A percentile compares a stretch with the other conserved stretches of the same genome.
Conservation (phyloP, 2,113 vertebrate species). For the Gadus macrocephalus region DNA sequence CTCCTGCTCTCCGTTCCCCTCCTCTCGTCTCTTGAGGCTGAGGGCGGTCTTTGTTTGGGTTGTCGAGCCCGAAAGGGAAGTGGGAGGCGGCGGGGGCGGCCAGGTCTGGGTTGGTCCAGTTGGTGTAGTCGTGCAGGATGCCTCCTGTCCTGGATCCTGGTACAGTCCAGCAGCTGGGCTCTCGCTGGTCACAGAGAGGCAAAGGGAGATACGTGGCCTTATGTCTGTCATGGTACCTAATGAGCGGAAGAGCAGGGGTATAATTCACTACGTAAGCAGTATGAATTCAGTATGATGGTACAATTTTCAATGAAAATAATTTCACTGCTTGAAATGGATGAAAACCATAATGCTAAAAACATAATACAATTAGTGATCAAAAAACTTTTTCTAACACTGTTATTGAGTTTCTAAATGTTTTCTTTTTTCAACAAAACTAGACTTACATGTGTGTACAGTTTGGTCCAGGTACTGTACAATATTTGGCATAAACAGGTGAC, state of each 20-base stretch:
- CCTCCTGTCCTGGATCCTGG: slow-evolving; percentile 52
- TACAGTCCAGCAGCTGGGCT: slow-evolving; percentile 51
- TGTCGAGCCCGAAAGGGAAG: slow-evolving; percentile 49
- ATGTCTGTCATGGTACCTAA: slow-evolving; percentile 57
- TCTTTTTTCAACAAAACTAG: not conserved
- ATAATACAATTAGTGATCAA: not conserved
- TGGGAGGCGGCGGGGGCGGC: slow-evolving; percentile 31
- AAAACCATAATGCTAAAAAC: not conserved
- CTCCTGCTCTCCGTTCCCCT: slow-evolving; percentile 45
- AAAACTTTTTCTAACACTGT: not conserved
- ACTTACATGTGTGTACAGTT: slow-evolving; percentile 53
- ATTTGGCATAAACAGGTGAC: slow-evolving; percentile 48
- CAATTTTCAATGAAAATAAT: not conserved
- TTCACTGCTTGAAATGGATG: not conserved
- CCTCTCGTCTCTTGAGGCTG: slow-evolving; percentile 41
- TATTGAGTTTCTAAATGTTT: not conserved
- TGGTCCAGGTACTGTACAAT: slow-evolving; percentile 58
- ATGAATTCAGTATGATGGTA: not conserved
- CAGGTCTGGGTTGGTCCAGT: slow-evolving; percentile 50
- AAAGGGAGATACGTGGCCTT: slow-evolving; percentile 43
- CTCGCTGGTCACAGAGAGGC: slow-evolving; percentile 43
- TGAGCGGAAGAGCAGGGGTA: slow-evolving; percentile 23
- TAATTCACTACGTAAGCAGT: slow-evolving; percentile 2
- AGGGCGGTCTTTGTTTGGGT: slow-evolving; percentile 31
- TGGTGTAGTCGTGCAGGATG: slow-evolving; percentile 42